A percentile compares a stretch with the other conserved stretches of the same genome.
Conservation (phyloP, 1,140 invertebrate species). For the Drosophila pseudoobscura region DNA sequence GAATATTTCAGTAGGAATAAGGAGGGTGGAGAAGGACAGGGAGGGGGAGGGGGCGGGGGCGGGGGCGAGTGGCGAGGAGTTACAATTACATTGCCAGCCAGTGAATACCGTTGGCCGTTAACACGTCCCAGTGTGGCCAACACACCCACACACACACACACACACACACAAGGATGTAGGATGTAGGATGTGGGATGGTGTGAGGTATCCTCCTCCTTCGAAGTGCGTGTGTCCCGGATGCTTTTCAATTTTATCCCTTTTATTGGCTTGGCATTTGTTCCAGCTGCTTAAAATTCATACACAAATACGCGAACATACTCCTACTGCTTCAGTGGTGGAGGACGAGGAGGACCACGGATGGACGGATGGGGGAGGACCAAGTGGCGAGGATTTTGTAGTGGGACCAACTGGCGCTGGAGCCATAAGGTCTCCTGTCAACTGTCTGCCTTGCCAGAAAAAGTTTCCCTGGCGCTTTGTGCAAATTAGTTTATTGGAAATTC, state of each 20-base stretch:
- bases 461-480: constrained; percentile 62
- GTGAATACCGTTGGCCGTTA: constrained; percentile 21
- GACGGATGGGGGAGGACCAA: background rate
- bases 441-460: constrained; percentile 38
- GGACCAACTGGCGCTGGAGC: background rate
- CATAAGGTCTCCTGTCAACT: constrained; percentile 35
- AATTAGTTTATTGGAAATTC: constrained; percentile 83
- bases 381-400: background rate
- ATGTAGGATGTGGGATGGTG: no score
- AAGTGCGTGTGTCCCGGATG: constrained; percentile 1
- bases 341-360: no score
- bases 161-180: no score
- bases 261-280: constrained; percentile 74
- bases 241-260: constrained; percentile 80
- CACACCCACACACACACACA: constrained; percentile 17
- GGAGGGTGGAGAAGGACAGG: no score
- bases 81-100: constrained; percentile 61
- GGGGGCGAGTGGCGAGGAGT: constrained; percentile 25
- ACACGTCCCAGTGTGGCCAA: constrained; percentile 28
- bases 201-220: background rate
- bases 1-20: constrained; percentile 38
- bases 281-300: constrained; percentile 80
- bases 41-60: background rate
- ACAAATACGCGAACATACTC: constrained; percentile 46
- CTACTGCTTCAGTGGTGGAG: background rate